Base-by-base conservation (phyloP, 2,888 invertebrate genomes). In the Lamellibrachia columna region DNA sequence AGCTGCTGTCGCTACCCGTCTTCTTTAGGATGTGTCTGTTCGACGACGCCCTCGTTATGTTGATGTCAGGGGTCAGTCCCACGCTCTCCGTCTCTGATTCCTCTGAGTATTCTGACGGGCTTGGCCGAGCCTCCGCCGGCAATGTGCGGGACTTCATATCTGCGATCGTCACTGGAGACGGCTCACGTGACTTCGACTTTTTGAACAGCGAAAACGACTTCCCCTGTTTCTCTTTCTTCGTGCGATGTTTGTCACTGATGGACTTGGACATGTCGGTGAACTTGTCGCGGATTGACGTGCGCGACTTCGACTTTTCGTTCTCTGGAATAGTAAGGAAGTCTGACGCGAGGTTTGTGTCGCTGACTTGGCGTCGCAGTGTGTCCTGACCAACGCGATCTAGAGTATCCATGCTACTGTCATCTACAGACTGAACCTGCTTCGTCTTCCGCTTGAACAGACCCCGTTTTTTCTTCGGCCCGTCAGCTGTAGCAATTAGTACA, bases 131-230 rank as follows among this genome's bases (percentile, higher is more conserved):
- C 40, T 92, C 92, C 0, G 97, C 97, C 94, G 98, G 98, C 0
- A 98, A 98, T 0, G 98, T 98, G 95, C 97, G 98, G 0, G 97
- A 97, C 95, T 98, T 98, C 94, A 97, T 98, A 2, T 97, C 97
- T 9, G 98, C 97, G 53, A 53, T 90, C 8, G 92, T 91, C 15
- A 58, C 90, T 98, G 98, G 40, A 97, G 97, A 94, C 98, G 98
- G 95, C 97, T 94, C 94, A 97, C 52, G 97, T 97, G 92, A 93
- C 97, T 90, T 98, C 97, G 96, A 93, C 93, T 96, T 96, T 94
- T 96, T 96, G 94, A 96, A 96, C 90, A 96, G 93, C 91, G 98
- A 98, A 97, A 99, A 99, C 40, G 99, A 99, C 90, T 91, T 97
- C 95, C 75, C 55, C 52, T 52, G 40, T 75, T 92, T 58, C 93